Base-by-base conservation (phyloP, 2,888 invertebrate genomes). In the Branchinecta sandiegonensis region DNA sequence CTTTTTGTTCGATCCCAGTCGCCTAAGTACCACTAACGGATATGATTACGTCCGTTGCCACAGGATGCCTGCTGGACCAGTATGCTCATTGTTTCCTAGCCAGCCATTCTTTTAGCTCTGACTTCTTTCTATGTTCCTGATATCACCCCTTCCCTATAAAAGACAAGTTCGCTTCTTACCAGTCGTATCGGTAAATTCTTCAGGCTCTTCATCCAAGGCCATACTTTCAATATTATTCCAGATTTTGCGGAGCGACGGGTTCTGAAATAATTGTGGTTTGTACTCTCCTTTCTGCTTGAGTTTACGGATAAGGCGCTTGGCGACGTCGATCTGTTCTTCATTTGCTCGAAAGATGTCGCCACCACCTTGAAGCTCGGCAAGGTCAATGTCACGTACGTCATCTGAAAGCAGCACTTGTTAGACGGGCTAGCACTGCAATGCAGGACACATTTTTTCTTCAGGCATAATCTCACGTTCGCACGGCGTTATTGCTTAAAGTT, bases 201-300 rank as follows among this genome's bases (percentile, higher is more conserved):
- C 82, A 14, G 80, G 75, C 66, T 80, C 80, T 68, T 81, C 81
- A 72, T 83, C 82, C 64, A 88, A 78, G 1, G 86, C 86, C 72
- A 86, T 79, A 1, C 84, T 84, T 76, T 88, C 85, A 46, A 88
- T 80, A 72, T 84, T 84, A 17, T 81, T 78, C 76, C 85, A 86
- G 72, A 84, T 79, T 9, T 80, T 80, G 75, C 87, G 85, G 47
- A 85, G 75, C 69, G 79, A 80, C 0, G 88, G 88, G 77, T 88
- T 86, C 74, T 84, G 84, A 78, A 87, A 85, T 72, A 81, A 80
- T 71, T 84, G 83, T 48, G 84, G 80, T 69, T 79, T 78, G 75
- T 84, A 88, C 71, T 81, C 48, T 14, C 14, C 50, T 65, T 75
- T 80, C 75, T 86, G 82, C 67, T 79, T 78, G 66, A 87, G 76